A percentile compares a stretch with the other conserved stretches of the same genome.
These are phyloP conservation scores for Fistularia tabacaria DNA, from an alignment of 2,797 vertebrate species.

Conservation along the genomic window DNA sequence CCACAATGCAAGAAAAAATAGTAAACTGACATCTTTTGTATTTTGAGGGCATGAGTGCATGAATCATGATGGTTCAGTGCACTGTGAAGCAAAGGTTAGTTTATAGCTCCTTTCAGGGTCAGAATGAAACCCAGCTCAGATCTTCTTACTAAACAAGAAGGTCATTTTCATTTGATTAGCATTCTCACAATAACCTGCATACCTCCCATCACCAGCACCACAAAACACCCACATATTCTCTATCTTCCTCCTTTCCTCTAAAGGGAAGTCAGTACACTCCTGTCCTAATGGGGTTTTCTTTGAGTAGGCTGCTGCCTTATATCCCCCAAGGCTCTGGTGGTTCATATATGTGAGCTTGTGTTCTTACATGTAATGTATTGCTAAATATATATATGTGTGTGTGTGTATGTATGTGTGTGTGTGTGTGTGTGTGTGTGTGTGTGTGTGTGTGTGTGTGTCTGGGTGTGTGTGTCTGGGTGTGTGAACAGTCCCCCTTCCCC, in stretches of 20 bases:
- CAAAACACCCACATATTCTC: constrained; percentile 39
- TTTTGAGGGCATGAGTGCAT: not conserved
- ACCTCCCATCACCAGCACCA: constrained; percentile 28
- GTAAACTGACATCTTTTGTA: too few species aligned
- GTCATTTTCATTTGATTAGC: constrained; percentile 49
- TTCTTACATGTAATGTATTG: constrained; percentile 35
- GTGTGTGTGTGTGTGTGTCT: constrained; percentile 11
- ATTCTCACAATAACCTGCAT: constrained; percentile 65
- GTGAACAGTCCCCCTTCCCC: constrained; percentile 22
- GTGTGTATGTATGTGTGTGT: constrained; percentile 20
- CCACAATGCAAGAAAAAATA: not conserved
- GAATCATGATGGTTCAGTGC: constrained; percentile 1
- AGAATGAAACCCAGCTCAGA: constrained; percentile 22
- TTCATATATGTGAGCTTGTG: constrained; percentile 25
- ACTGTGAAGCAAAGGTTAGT: constrained; percentile 10
- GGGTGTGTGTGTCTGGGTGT: constrained; percentile 18
- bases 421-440: constrained; percentile 8
- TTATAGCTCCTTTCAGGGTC: constrained; percentile 25
- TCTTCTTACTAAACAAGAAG: constrained; percentile 15
- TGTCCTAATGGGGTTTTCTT: constrained; percentile 71
- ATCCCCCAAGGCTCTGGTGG: constrained; percentile 51
- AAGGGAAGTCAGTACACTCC: constrained; percentile 50
- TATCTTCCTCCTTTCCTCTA: constrained; percentile 26
- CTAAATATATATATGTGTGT: constrained; percentile 24
- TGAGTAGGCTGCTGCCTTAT: constrained; percentile 59